phyloP scores from a whole-genome alignment of 1,140 invertebrate genomes.

The Phenacoccus solenopsis region DNA sequence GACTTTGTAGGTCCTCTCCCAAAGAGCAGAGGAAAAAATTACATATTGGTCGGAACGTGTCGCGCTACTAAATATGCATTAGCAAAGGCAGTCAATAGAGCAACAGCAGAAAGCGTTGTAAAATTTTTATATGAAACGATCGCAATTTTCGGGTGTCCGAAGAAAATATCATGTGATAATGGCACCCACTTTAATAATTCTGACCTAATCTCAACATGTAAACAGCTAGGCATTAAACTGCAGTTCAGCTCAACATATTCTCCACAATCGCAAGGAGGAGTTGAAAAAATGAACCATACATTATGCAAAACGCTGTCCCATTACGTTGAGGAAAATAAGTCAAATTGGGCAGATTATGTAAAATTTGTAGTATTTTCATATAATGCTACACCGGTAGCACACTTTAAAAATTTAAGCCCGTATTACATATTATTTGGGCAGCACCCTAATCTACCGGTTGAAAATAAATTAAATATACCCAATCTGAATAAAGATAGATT shows the following conservation, averaged over 20 bases:
- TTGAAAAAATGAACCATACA: slow-evolving; percentile 5
- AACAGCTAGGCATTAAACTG: slow-evolving; percentile 7
- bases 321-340: slow-evolving; percentile 17
- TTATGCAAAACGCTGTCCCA: neutral
- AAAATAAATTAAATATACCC: neutral
- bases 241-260: neutral
- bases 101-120: neutral
- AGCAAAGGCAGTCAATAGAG: neutral
- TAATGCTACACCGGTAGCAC: neutral
- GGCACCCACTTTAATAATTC: slow-evolving; percentile 12
- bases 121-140: slow-evolving; percentile 1
- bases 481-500: no score
- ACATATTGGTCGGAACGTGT: neutral
- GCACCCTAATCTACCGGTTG: neutral
- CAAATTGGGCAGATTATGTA: neutral
- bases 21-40: neutral
- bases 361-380: neutral
- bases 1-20: slow-evolving; percentile 16
- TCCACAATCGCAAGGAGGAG: slow-evolving; percentile 5
- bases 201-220: neutral
- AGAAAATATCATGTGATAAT: slow-evolving; percentile 6
- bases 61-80: neutral
- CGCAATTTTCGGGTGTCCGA: neutral
- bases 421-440: neutral
- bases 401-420: neutral